Conservation (phyloP, 2,113 vertebrate species). For the Probosciger aterrimus region DNA sequence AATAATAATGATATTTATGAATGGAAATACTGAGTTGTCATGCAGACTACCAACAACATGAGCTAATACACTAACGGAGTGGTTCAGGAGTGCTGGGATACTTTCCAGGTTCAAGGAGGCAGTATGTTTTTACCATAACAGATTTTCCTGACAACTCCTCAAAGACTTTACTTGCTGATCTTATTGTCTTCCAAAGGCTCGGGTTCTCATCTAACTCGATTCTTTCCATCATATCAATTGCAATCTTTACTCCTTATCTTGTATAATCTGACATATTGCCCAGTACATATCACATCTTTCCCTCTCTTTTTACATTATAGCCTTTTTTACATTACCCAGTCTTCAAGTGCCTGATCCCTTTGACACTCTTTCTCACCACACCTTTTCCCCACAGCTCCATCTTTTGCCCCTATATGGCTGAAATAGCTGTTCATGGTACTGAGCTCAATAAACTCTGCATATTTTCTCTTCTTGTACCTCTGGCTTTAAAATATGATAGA, state of each 20-base stretch:
- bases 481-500: not conserved
- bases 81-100: not conserved
- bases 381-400: rapidly evolving
- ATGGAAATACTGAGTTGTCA: not conserved
- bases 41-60: not conserved
- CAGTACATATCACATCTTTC: not conserved
- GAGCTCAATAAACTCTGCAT: not conserved
- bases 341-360: not conserved
- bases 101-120: not conserved
- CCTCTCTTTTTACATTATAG: not conserved
- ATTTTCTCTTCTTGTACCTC: not conserved
- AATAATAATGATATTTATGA: not conserved
- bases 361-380: not conserved
- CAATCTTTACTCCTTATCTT: not conserved
- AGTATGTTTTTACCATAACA: not conserved
- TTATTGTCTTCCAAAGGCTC: not conserved
- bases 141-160: not conserved
- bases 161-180: not conserved
- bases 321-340: not conserved
- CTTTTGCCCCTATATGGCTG: not conserved
- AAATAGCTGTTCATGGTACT: not conserved
- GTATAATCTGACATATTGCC: not conserved
- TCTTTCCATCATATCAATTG: not conserved
- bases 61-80: not conserved
- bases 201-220: not conserved